Evolutionary conservation across 2,113 vertebrate genomes (phyloP).

Genomic region (Lonchura striata): DNA sequence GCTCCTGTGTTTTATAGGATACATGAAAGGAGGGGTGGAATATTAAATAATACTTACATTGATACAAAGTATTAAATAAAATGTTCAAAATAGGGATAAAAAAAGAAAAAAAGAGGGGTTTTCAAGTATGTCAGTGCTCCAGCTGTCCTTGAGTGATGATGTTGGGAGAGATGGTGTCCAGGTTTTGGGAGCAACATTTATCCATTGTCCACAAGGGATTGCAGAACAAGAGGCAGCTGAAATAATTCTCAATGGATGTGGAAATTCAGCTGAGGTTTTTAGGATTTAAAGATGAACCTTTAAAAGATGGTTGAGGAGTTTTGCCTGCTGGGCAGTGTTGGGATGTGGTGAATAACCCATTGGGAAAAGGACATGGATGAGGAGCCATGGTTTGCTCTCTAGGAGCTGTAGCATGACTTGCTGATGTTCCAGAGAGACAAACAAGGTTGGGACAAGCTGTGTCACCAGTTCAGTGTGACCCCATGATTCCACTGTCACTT

Average conservation of each 20-base stretch:
- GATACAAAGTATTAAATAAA: background rate
- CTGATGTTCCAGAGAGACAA: background rate
- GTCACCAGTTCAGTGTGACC: background rate
- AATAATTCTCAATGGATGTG: background rate
- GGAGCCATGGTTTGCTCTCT: background rate
- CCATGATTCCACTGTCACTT: background rate
- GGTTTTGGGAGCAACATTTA: background rate
- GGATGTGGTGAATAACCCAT: background rate
- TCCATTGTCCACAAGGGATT: fast-evolving
- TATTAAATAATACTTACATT: background rate
- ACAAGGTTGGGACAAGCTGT: background rate
- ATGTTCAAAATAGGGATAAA: background rate
- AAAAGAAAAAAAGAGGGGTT: background rate
- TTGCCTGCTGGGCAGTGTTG: background rate
- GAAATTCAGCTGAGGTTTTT: background rate
- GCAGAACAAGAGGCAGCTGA: background rate
- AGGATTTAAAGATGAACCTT: background rate
- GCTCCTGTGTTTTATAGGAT: fast-evolving
- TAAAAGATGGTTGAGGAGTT: background rate
- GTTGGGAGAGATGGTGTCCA: background rate
- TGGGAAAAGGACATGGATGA: fast-evolving
- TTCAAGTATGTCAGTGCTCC: background rate
- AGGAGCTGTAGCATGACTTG: background rate
- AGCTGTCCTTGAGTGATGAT: background rate
- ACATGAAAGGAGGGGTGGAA: background rate